These are phyloP conservation scores for Nipponacmea schrenckii DNA, from an alignment of 2,888 invertebrate genomes.

Conservation along the genomic window DNA sequence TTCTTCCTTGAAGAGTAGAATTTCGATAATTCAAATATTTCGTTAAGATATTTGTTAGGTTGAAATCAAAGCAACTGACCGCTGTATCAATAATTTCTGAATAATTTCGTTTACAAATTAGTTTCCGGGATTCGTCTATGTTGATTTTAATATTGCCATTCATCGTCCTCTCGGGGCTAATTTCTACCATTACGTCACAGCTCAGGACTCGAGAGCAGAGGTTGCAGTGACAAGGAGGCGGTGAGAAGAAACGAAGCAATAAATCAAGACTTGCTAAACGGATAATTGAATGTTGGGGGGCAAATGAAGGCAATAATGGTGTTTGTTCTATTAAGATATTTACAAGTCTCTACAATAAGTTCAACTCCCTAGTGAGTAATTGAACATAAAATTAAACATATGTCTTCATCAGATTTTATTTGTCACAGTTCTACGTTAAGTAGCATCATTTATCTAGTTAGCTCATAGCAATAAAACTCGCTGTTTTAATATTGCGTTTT, in stretches of 20 bases:
- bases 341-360: slow-evolving; percentile 3
- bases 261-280: slow-evolving; percentile 4
- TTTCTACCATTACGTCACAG: slow-evolving; percentile 3
- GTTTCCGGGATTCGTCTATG: not conserved
- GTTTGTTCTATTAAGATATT: slow-evolving; percentile 8
- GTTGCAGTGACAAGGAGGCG: not conserved
- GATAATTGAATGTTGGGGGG: slow-evolving; percentile 2
- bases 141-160: not conserved
- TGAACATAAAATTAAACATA: slow-evolving; percentile 1
- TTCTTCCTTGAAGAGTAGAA: too few relatives aligned
- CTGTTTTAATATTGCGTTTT: slow-evolving; percentile 7
- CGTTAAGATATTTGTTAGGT: too few relatives aligned
- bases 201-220: not conserved
- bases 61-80: not conserved
- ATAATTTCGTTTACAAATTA: slow-evolving; percentile 8
- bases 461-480: not conserved
- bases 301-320: not conserved
- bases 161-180: not conserved
- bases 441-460: not conserved
- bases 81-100: not conserved
- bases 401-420: not conserved
- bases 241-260: slow-evolving; percentile 4
- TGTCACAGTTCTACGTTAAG: not conserved
- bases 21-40: too few relatives aligned
- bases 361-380: not conserved